phyloP scores from a whole-genome alignment of 2,113 vertebrate genomes.

The Spheniscus mendiculus region DNA sequence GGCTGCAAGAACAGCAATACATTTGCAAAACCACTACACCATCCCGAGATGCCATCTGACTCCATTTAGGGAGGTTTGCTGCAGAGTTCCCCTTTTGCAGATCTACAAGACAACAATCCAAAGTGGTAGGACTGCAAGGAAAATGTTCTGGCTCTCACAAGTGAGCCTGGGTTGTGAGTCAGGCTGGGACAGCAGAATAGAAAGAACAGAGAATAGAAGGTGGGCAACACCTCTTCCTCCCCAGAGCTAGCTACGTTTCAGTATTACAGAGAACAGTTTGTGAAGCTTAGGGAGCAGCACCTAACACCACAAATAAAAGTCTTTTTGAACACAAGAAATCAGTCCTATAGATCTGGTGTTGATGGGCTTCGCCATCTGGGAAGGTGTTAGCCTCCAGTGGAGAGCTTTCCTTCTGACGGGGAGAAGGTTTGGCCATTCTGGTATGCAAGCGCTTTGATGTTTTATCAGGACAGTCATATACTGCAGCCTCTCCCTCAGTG shows the following conservation, averaged over 20 bases:
- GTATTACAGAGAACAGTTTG: background rate
- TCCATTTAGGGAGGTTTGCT: background rate
- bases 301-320: background rate
- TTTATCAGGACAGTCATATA: rapidly evolving
- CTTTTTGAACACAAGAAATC: rapidly evolving
- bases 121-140: background rate
- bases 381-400: background rate
- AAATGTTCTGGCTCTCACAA: background rate
- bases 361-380: background rate
- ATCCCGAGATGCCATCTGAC: background rate
- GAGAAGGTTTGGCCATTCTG: rapidly evolving
- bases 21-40: background rate
- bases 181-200: background rate
- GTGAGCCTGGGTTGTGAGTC: background rate
- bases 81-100: background rate
- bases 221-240: background rate
- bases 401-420: background rate
- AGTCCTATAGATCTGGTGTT: rapidly evolving
- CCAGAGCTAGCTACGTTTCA: background rate
- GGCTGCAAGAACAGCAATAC: background rate
- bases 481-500: background rate
- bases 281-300: background rate
- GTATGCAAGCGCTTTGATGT: rapidly evolving
- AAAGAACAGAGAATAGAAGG: background rate
- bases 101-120: background rate